Base-by-base conservation (phyloP, 2,797 vertebrate genomes). In the Staurois parvus region DNA sequence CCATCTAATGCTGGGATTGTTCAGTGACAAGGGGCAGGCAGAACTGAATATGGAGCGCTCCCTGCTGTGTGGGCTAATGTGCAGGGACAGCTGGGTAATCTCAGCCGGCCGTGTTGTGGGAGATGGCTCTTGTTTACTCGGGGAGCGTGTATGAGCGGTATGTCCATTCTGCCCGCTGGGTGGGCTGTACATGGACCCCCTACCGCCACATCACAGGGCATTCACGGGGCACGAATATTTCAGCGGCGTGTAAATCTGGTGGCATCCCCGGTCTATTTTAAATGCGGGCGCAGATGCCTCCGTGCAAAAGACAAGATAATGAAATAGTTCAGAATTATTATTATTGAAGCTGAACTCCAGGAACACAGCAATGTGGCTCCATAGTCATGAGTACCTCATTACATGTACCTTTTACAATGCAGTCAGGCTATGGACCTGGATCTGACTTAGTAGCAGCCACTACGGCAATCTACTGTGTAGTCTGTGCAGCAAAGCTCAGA, bases 81-180 rank as follows among this genome's bases (percentile, higher is more conserved):
- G 59, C 59, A 62, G 73, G 73, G 73, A 76, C 73, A 76, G 73
- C 73, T 76, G 73, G 73, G 30, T 56, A 56, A 17, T 76, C 59
- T 12, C 73, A 5, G 72, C 42, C 72, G 13, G 15, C 72, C 11
- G 29, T 76, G 73, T 76, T 52, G 17, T 56, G 11, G 73, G 48
- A 76, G 45, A 76, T 56, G 13, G 28, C 40, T 52, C 40, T 75
- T 75, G 73, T 76, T 75, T 75, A 56, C 45, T 48, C 73, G 19
- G 45, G 3, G 28, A 7, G 45, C 28, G 52, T 52, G 26, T 29
- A 52, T 29, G n/a, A 29, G 26, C 26, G 42, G 72, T 45, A 52
- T 52, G 72, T 17, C 72, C 9, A 28, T 24, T 29, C 17, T 28
- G 45, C 73, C 21, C 21, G 73, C 28, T 17, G 17, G 21, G 15